Percentiles rank a stretch among this genome's conserved stretches.
Evolutionary conservation across 1,140 invertebrate species (phyloP).

Genomic region (Pogonomyrmex barbatus): DNA sequence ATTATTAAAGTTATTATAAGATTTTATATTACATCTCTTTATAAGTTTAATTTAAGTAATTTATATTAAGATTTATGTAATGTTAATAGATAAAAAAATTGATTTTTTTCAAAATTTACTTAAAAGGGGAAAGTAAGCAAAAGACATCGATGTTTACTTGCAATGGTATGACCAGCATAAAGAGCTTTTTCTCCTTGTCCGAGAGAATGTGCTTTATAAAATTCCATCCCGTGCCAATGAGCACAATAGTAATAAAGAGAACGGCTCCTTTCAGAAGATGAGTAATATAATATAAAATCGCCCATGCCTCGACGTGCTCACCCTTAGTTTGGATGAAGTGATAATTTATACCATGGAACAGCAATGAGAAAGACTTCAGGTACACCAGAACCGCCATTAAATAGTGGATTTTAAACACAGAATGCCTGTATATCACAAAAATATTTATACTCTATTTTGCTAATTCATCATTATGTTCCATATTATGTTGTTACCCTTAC

Average conservation of each 20-base stretch:
- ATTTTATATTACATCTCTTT: neutral
- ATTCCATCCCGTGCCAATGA: conserved; percentile 99
- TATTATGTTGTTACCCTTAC: conserved; percentile 84
- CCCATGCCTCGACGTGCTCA: conserved; percentile 98
- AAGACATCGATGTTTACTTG: conserved; percentile 89
- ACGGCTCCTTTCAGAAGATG: conserved; percentile 98
- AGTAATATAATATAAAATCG: conserved; percentile 98
- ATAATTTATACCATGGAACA: conserved; percentile 98
- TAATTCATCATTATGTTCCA: neutral
- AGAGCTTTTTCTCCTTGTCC: conserved; percentile 99
- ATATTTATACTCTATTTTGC: neutral
- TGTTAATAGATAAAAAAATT: neutral
- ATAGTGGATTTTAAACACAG: conserved; percentile 98
- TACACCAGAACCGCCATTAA: conserved; percentile 98
- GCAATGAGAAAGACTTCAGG: conserved; percentile 95
- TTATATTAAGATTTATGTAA: neutral
- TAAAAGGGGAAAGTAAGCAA: neutral
- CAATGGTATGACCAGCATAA: conserved; percentile 98
- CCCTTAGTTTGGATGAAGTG: conserved; percentile 98
- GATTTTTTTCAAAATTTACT: conserved; percentile 4
- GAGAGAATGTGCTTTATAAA: conserved; percentile 99
- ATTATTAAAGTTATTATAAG: neutral
- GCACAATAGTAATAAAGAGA: conserved; percentile 97
- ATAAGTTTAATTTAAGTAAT: neutral
- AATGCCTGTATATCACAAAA: conserved; percentile 86